Evolutionary conservation across 2,797 vertebrate species (phyloP).

Genomic region (Pseudomugil tenellus): DNA sequence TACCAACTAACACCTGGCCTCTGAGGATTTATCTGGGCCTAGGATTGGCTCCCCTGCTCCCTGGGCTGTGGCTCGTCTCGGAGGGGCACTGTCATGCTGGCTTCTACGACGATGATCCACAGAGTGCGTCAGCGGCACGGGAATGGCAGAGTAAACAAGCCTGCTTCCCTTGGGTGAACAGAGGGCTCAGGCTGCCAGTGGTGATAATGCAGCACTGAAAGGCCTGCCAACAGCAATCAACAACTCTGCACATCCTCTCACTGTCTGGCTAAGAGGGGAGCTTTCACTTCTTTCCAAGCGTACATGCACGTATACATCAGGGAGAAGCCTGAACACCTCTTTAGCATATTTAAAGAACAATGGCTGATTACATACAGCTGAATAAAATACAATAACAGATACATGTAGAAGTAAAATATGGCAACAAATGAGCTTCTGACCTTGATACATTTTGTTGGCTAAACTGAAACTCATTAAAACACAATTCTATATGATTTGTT

Average conservation of each 20-base stretch:
- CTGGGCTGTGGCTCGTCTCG: constrained; percentile 47
- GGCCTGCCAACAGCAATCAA: constrained; percentile 6
- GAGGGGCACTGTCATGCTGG: constrained; percentile 45
- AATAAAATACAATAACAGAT: constrained; percentile 4
- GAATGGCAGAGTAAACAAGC: constrained; percentile 76
- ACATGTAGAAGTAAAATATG: not conserved
- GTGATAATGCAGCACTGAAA: constrained; percentile 44
- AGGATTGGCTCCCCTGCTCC: constrained; percentile 66
- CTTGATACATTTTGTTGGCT: constrained; percentile 29
- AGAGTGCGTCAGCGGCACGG: constrained; percentile 72
- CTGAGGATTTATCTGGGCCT: constrained; percentile 44
- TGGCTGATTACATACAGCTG: not conserved
- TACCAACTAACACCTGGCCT: constrained; percentile 60
- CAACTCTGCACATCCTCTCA: constrained; percentile 10
- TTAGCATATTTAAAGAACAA: not conserved
- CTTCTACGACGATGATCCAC: constrained; percentile 63
- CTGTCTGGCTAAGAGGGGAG: constrained; percentile 3
- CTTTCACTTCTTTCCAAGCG: constrained; percentile 5
- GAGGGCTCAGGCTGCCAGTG: constrained; percentile 33
- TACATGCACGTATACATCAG: not conserved
- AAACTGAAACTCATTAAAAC: constrained; percentile 24
- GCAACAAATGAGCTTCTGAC: constrained; percentile 28
- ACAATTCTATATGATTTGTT: constrained; percentile 10
- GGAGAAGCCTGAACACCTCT: not conserved
- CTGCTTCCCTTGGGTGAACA: constrained; percentile 53